Evolutionary conservation across 2,888 invertebrate genomes (phyloP).

Genomic region (Frankliniella intonsa): DNA sequence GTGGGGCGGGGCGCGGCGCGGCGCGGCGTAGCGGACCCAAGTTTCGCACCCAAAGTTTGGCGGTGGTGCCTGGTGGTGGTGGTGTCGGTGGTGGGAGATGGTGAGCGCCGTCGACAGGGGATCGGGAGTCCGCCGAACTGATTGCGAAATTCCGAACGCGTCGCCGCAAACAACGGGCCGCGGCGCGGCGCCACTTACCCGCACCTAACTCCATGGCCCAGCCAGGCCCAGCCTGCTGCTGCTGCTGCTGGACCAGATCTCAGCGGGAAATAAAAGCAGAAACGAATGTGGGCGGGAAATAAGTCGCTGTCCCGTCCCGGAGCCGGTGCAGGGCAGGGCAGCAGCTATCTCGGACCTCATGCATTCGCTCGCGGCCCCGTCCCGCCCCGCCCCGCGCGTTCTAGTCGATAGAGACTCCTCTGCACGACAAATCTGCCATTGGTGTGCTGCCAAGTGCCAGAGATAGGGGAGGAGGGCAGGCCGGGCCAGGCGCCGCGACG

Average conservation of each 20-base stretch:
- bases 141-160: conserved; percentile 8
- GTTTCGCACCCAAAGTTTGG: conserved; percentile 17
- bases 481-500: too few relatives aligned
- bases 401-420: not conserved
- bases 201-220: not conserved
- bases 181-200: too few relatives aligned
- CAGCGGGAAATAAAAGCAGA: too few relatives aligned
- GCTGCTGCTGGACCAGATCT: too few relatives aligned
- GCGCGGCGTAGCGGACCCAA: not conserved
- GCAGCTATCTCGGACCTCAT: too few relatives aligned
- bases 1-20: not conserved
- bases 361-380: too few relatives aligned
- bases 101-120: not conserved
- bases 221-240: not conserved
- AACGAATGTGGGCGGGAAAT: too few relatives aligned
- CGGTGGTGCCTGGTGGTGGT: too few relatives aligned
- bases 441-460: conserved; percentile 10
- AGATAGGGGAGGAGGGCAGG: not conserved
- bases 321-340: not conserved
- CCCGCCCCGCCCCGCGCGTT: not conserved
- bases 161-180: not conserved
- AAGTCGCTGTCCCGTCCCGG: too few relatives aligned
- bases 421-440: conserved; percentile 1
- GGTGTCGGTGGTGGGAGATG: not conserved
- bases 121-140: not conserved